Evolutionary conservation across 2,888 invertebrate species (phyloP).

Genomic region (Andrena dorsata): DNA sequence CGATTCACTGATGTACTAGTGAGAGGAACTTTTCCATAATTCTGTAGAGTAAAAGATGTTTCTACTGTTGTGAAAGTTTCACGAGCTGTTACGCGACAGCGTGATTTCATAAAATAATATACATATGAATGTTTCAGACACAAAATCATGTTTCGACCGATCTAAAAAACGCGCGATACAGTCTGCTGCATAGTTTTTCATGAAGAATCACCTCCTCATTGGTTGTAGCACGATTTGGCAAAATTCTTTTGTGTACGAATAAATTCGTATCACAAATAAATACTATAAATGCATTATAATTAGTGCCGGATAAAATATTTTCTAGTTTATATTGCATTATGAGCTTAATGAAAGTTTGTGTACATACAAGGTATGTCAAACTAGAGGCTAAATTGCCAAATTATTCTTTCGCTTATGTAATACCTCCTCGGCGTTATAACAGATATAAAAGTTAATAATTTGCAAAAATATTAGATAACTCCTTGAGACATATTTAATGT

Average conservation of each 20-base stretch:
- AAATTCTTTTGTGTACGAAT: slow-evolving; percentile 3
- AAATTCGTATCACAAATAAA: slow-evolving; percentile 23
- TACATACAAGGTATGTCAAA: slow-evolving; percentile 56
- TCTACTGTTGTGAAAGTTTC: no score
- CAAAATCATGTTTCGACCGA: slow-evolving; percentile 2
- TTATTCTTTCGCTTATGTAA: slow-evolving; percentile 42
- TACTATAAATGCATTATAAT: slow-evolving; percentile 14
- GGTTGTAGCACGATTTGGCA: slow-evolving; percentile 32
- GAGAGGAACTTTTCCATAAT: no score
- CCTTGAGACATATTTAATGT: slow-evolving; percentile 32
- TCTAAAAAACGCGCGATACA: slow-evolving; percentile 12
- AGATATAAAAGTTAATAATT: slow-evolving; percentile 65
- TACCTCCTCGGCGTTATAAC: slow-evolving; percentile 43
- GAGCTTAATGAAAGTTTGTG: slow-evolving; percentile 59
- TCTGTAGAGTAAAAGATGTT: no score
- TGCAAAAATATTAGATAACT: slow-evolving; percentile 64
- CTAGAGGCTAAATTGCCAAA: slow-evolving; percentile 56
- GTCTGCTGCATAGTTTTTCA: neutral
- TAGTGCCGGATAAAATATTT: slow-evolving; percentile 15
- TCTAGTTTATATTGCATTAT: slow-evolving; percentile 30
- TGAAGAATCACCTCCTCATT: slow-evolving; percentile 17
- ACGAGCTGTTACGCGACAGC: no score
- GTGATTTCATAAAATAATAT: no score
- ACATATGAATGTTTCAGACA: neutral
- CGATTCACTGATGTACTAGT: no score